Evolutionary conservation across 2,888 invertebrate genomes (phyloP), one percentile per base, ranked within the genome.

Genomic region (Lasioglossum villosulum): DNA sequence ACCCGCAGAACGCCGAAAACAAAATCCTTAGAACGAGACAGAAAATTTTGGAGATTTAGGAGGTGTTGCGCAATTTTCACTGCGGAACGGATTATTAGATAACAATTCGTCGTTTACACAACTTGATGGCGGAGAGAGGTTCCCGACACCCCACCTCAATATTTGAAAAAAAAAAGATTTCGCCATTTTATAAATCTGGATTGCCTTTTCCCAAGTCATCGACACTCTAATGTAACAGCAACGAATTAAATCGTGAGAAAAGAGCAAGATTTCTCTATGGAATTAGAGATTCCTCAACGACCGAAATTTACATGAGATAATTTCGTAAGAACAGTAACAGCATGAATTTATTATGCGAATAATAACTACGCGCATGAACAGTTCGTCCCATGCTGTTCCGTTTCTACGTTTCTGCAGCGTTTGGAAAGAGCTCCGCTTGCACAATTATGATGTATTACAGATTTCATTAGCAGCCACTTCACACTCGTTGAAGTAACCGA

Each of bases 381-480:
- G 34, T 23, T 66, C 68, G 1, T 68, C 34, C 19, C 34, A 12
- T 23, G 10, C 37, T 1, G 23, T 39, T 37, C 37, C 27, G 59
- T 27, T 75, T 12, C 39, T 39, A 8, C 34, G 34, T 34, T 19
- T 66, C 23, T 34, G 30, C 66, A 34, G 34, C 34, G 66, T 66
- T 66, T 30, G 23, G 8, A 34, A 34, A 66, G 19, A 16, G 34
- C 37, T 34, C 1, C 48, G 68, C 56, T 75, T 56, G 56, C 56
- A 30, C 63, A 75, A 75, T 75, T 34, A 75, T 30, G 42, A 63
- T 75, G 75, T 66, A 66, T 30, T 75, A 23, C 75, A 75, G 27
- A 66, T 75, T 75, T 66, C 76, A 68, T 76, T 68, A 76, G 66
- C 42, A 39, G 30, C 75, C 10, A 30, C 45, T 76, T 76, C n/a